These are phyloP conservation scores for Dasyprocta punctata DNA, from an alignment of 2,113 vertebrate species.

Conservation along the genomic window DNA sequence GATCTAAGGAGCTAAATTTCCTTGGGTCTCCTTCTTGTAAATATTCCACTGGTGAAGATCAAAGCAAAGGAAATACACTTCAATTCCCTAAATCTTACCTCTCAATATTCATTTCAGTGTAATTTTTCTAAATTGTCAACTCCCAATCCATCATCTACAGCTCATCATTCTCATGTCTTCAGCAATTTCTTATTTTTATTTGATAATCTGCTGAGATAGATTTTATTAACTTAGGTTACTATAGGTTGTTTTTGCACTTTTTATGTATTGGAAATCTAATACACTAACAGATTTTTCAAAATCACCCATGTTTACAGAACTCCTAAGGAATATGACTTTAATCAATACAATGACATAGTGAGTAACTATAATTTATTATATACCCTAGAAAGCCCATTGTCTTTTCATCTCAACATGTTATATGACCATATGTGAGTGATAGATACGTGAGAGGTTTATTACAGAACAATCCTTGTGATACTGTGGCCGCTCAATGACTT, in stretches of 20 bases:
- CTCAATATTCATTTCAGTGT: neutral
- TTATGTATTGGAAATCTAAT: neutral
- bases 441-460: neutral
- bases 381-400: no score
- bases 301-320: neutral
- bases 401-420: neutral
- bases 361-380: no score
- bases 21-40: neutral
- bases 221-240: neutral
- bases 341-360: neutral
- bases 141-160: neutral
- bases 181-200: neutral
- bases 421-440: neutral
- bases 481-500: neutral
- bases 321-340: neutral
- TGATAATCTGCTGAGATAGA: neutral
- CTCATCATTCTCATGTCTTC: neutral
- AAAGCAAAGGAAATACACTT: neutral
- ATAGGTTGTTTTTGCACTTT: neutral
- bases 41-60: neutral
- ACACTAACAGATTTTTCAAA: neutral
- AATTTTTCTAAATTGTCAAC: neutral
- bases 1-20: neutral
- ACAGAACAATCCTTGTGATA: neutral
- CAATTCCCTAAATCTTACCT: neutral